These are phyloP conservation scores for Nothoprocta pentlandii DNA, from an alignment of 2,113 vertebrate species.

Conservation along the genomic window DNA sequence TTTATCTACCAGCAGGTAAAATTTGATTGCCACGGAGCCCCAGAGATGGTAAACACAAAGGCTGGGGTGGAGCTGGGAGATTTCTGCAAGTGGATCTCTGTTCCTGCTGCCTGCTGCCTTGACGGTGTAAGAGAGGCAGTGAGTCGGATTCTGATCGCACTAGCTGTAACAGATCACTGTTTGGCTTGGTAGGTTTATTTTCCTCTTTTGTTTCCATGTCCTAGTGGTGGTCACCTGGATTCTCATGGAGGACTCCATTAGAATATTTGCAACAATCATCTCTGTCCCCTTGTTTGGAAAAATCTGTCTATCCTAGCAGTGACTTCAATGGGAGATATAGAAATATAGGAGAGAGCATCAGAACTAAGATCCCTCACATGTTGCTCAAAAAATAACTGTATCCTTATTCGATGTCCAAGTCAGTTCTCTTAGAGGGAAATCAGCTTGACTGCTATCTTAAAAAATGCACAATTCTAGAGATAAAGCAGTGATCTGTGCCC, in stretches of 20 bases:
- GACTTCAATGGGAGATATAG: background rate
- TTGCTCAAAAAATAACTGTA: constrained; percentile 2
- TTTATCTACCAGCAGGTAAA: constrained; percentile 38
- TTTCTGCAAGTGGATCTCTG: constrained; percentile 70
- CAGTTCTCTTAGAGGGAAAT: constrained; percentile 44
- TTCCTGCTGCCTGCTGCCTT: constrained; percentile 63
- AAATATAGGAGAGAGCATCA: background rate
- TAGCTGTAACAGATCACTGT: background rate
- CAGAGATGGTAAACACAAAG: constrained; percentile 13
- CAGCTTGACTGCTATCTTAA: constrained; percentile 16
- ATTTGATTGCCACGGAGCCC: constrained; percentile 13
- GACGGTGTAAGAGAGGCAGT: constrained; percentile 21
- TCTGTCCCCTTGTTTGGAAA: constrained; percentile 20
- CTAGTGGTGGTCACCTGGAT: background rate
- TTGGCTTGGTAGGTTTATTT: background rate
- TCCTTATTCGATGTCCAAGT: background rate
- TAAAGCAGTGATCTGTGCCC: constrained; percentile 13
- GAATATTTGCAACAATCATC: constrained; percentile 41
- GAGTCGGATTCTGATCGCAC: background rate
- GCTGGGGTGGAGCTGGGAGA: constrained; percentile 48
- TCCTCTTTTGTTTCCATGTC: constrained; percentile 33
- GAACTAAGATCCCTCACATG: background rate
- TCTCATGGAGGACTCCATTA: background rate
- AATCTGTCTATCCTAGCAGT: background rate
- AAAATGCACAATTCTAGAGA: constrained; percentile 33